Percentiles rank a stretch among this genome's conserved stretches.
Conservation (phyloP, 2,888 invertebrate genomes). For the Agrotis segetum region DNA sequence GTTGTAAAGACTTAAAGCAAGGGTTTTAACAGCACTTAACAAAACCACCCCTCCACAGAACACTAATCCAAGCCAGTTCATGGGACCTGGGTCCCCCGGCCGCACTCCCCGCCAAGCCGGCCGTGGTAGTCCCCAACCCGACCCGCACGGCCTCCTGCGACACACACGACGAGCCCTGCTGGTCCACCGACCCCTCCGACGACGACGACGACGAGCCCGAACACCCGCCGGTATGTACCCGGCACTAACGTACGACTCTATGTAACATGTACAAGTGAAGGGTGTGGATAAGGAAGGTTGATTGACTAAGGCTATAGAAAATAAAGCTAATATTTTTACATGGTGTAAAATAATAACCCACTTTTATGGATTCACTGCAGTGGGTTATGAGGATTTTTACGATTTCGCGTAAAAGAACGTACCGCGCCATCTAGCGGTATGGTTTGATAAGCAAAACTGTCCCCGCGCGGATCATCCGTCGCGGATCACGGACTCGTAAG, state of each 20-base stretch:
- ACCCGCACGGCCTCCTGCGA: conserved; percentile 83
- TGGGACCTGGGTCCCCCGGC: conserved; percentile 91
- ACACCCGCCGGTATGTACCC: conserved; percentile 86
- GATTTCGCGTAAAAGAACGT: too few species aligned
- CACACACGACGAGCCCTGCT: conserved; percentile 94
- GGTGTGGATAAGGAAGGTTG: conserved; percentile 11
- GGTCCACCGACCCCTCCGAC: conserved; percentile 98
- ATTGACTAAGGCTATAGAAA: conserved; percentile 29
- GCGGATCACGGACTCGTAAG: background rate
- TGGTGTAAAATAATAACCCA: too few species aligned
- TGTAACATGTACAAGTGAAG: background rate
- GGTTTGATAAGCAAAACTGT: background rate
- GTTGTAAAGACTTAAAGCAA: background rate
- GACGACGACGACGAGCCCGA: conserved; percentile 97
- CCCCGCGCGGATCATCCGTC: background rate
- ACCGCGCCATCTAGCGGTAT: too few species aligned
- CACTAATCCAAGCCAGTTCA: conserved; percentile 94
- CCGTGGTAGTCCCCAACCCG: conserved; percentile 68
- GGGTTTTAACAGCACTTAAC: background rate
- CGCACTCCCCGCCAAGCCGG: conserved; percentile 72
- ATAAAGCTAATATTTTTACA: too few species aligned
- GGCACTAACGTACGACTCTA: background rate
- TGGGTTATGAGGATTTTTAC: too few species aligned
- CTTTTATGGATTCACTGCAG: too few species aligned
- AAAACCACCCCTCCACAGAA: conserved; percentile 83